These are phyloP conservation scores for Falco rusticolus DNA, from an alignment of 2,797 vertebrate genomes.

Conservation along the genomic window DNA sequence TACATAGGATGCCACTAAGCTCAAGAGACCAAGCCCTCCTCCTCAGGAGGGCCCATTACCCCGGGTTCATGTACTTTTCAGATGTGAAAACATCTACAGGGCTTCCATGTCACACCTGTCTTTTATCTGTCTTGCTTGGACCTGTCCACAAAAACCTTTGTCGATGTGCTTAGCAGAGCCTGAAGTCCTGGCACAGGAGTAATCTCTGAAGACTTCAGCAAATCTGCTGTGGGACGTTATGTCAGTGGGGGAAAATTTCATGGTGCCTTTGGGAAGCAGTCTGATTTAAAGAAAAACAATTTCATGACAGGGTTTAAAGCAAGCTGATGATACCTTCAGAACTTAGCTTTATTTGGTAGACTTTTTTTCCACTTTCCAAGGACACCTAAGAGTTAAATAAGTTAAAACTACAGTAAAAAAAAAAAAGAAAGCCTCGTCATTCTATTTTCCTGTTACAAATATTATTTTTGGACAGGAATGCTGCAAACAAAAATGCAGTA, in stretches of 20 bases:
- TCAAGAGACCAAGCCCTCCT: background rate
- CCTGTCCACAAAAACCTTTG: background rate
- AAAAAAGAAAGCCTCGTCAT: background rate
- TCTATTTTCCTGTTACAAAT: constrained; percentile 4
- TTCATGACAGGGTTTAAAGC: constrained; percentile 37
- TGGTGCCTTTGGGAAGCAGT: background rate
- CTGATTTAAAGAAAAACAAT: background rate
- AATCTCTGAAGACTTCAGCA: background rate
- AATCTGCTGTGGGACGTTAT: background rate
- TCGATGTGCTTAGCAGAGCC: background rate
- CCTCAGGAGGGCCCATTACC: background rate
- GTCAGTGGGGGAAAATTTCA: background rate
- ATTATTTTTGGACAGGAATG: constrained; percentile 29
- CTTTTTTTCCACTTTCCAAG: constrained; percentile 3
- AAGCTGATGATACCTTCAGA: background rate
- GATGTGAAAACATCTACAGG: background rate
- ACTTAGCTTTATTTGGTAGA: constrained; percentile 33
- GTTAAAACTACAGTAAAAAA: background rate
- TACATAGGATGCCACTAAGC: background rate
- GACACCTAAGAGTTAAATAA: constrained; percentile 1
- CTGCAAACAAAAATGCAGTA: constrained; percentile 17
- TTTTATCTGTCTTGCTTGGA: background rate
- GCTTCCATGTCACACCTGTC: background rate
- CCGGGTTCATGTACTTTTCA: fast-evolving
- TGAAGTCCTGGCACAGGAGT: background rate